Conservation (phyloP, 2,888 invertebrate genomes). For the Suillia variegata region DNA sequence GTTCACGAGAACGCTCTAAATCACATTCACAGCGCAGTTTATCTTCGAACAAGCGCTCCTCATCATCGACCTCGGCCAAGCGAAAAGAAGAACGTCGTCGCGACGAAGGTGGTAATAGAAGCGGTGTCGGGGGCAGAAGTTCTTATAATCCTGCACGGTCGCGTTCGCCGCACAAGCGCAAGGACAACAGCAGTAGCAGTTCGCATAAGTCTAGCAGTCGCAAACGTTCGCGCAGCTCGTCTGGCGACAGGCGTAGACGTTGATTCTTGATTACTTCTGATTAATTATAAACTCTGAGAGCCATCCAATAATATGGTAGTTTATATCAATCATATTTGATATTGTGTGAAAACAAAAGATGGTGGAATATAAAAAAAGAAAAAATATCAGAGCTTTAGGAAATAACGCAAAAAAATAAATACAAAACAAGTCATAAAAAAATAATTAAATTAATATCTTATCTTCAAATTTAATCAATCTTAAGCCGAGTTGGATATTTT, state of each 20-base stretch:
- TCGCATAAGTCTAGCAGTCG: neutral
- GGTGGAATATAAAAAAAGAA: too few relatives aligned
- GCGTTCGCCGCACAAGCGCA: neutral
- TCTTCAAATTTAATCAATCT: too few relatives aligned
- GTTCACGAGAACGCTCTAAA: neutral
- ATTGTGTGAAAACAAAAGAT: too few relatives aligned
- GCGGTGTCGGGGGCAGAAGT: neutral
- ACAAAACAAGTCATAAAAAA: too few relatives aligned
- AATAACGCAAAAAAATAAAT: too few relatives aligned
- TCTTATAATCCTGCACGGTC: too few relatives aligned
- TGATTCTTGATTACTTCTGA: slow-evolving; percentile 7
- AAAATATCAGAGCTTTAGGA: too few relatives aligned
- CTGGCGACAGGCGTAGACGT: slow-evolving; percentile 28
- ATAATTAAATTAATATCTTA: too few relatives aligned
- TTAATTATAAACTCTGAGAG: neutral
- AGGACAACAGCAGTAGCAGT: neutral
- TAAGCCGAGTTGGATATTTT: too few relatives aligned
- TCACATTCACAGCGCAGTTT: neutral
- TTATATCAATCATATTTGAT: too few relatives aligned
- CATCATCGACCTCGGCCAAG: neutral
- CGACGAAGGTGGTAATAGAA: too few relatives aligned
- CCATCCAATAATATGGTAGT: slow-evolving; percentile 16
- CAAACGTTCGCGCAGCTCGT: slow-evolving; percentile 27
- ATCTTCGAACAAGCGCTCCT: neutral
- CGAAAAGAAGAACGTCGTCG: neutral